Evolutionary conservation across 1,140 invertebrate species (phyloP).

Genomic region (Heliothis subflexa): DNA sequence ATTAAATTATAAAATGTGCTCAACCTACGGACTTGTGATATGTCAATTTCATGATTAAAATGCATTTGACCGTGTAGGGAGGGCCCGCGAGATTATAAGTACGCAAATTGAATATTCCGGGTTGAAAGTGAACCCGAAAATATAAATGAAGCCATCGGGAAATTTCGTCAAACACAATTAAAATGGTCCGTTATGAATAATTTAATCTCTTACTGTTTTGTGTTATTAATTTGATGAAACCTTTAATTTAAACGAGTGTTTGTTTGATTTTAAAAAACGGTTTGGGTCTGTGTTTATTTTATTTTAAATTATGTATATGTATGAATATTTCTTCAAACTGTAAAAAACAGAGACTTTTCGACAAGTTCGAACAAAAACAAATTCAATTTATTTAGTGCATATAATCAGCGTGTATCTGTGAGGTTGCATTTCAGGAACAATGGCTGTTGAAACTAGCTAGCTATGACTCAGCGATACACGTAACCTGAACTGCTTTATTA

Average conservation of each 20-base stretch:
- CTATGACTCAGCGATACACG: constrained; percentile 36
- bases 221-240: constrained; percentile 46
- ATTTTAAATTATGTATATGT: not conserved
- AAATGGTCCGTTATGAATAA: constrained; percentile 74
- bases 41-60: constrained; percentile 86
- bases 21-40: constrained; percentile 68
- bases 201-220: constrained; percentile 52
- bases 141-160: constrained; percentile 74
- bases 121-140: constrained; percentile 65
- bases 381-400: constrained; percentile 1
- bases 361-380: not conserved
- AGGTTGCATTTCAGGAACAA: constrained; percentile 17
- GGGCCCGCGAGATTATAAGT: constrained; percentile 76
- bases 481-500: constrained; percentile 1
- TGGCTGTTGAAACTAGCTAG: not conserved
- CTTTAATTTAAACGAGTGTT: constrained; percentile 20
- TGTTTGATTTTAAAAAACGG: constrained; percentile 14
- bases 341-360: not conserved
- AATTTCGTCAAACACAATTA: constrained; percentile 77
- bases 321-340: not conserved
- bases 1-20: constrained; percentile 81
- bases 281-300: not conserved
- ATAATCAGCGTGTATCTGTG: not conserved
- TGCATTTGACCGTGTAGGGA: constrained; percentile 81
- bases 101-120: constrained; percentile 78